These are phyloP conservation scores for Sycophila sp. DNA, from an alignment of 1,140 invertebrate species.

Conservation along the genomic window DNA sequence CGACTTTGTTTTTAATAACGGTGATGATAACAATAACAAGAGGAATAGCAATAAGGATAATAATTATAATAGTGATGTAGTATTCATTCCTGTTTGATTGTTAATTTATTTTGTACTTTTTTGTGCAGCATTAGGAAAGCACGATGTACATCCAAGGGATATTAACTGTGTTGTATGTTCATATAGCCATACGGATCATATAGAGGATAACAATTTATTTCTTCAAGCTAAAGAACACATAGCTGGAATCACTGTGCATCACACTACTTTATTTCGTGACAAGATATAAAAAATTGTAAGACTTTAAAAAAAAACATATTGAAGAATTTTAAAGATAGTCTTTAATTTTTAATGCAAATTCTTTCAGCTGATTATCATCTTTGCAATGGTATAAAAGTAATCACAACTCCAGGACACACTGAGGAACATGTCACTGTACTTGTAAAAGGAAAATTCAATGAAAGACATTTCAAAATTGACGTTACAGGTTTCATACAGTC, in stretches of 20 bases:
- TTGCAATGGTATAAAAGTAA: conserved; percentile 75
- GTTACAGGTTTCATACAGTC: conserved; percentile 72
- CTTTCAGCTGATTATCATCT: conserved; percentile 68
- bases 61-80: too few species aligned
- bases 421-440: conserved; percentile 84
- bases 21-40: too few species aligned
- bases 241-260: conserved; percentile 78
- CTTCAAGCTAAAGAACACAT: conserved; percentile 85
- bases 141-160: conserved; percentile 71
- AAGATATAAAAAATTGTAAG: conserved; percentile 52
- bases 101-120: too few species aligned
- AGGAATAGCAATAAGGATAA: too few species aligned
- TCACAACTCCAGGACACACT: conserved; percentile 91
- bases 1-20: too few species aligned
- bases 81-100: too few species aligned
- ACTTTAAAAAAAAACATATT: conserved; percentile 5
- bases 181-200: conserved; percentile 93
- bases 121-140: conserved; percentile 72
- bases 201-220: conserved; percentile 94
- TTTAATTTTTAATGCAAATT: conserved; percentile 46
- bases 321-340: background rate
- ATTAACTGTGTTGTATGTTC: conserved; percentile 87
- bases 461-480: conserved; percentile 65
- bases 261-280: conserved; percentile 50
- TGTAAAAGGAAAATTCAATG: conserved; percentile 70